Evolutionary conservation across 2,888 invertebrate species (phyloP).

Genomic region (Oscheius onirici): DNA sequence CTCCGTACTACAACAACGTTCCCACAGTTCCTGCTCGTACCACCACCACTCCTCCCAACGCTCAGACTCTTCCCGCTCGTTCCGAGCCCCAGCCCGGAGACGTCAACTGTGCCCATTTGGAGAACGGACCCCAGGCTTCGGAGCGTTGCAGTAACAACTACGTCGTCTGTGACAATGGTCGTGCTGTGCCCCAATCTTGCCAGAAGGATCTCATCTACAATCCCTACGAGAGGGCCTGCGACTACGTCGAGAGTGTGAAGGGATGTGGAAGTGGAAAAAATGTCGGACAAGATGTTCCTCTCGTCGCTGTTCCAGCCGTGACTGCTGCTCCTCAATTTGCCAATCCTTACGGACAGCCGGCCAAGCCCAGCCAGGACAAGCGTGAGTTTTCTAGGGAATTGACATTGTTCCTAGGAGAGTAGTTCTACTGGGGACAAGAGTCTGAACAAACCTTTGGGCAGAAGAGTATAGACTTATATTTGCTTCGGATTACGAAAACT

Average conservation of each 20-base stretch:
- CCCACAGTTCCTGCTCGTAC: not conserved
- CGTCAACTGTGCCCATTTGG: constrained; percentile 31
- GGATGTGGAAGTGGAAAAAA: not conserved
- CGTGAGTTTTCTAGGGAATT: too few relatives aligned
- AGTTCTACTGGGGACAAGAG: too few relatives aligned
- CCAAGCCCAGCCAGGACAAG: not conserved
- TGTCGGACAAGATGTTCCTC: not conserved
- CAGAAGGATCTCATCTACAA: not conserved
- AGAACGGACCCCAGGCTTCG: constrained; percentile 42
- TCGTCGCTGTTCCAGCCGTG: not conserved
- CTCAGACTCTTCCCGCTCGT: not conserved
- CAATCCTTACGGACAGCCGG: not conserved
- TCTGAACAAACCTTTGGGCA: too few relatives aligned
- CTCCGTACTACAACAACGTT: too few relatives aligned
- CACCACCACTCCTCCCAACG: constrained; percentile 8
- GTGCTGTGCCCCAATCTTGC: not conserved
- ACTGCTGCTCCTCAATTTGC: not conserved
- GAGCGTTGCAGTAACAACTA: constrained; percentile 38
- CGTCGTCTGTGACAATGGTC: constrained; percentile 39
- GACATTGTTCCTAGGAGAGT: too few relatives aligned
- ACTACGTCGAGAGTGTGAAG: not conserved
- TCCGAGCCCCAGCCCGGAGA: constrained; percentile 1
- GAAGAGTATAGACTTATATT: too few relatives aligned
- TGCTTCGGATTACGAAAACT: too few relatives aligned
- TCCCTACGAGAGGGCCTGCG: not conserved